These are phyloP conservation scores for Muricea muricata DNA, from an alignment of 92 coral and sea anemone genomes.

Conservation along the genomic window DNA sequence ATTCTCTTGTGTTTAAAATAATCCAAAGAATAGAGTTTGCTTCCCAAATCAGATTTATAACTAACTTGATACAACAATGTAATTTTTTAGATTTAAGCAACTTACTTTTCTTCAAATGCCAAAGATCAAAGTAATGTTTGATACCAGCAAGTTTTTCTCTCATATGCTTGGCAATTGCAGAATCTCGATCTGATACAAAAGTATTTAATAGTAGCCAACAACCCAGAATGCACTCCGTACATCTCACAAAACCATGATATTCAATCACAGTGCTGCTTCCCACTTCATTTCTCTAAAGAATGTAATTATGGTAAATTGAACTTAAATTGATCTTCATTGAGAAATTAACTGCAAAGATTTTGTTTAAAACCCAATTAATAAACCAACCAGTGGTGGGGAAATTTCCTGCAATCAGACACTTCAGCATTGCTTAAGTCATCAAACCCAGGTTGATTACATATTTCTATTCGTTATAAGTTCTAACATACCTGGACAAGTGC, in stretches of 20 bases:
- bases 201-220: constrained; percentile 52
- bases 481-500: background rate
- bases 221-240: constrained; percentile 8
- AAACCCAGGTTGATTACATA: no score
- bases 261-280: constrained; percentile 37
- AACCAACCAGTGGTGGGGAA: no score
- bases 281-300: constrained; percentile 18
- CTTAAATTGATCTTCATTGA: no score
- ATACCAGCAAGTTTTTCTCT: constrained; percentile 23
- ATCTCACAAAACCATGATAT: background rate
- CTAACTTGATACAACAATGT: no score
- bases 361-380: no score
- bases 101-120: background rate
- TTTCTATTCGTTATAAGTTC: background rate
- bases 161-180: constrained; percentile 66
- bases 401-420: no score
- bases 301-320: no score
- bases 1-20: no score
- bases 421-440: no score
- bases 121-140: background rate
- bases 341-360: no score
- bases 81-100: background rate
- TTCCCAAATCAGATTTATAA: background rate
- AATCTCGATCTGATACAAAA: constrained; percentile 53
- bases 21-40: no score